These are phyloP conservation scores for Nanger granti DNA, from an alignment of 2,113 vertebrate genomes.

Conservation along the genomic window DNA sequence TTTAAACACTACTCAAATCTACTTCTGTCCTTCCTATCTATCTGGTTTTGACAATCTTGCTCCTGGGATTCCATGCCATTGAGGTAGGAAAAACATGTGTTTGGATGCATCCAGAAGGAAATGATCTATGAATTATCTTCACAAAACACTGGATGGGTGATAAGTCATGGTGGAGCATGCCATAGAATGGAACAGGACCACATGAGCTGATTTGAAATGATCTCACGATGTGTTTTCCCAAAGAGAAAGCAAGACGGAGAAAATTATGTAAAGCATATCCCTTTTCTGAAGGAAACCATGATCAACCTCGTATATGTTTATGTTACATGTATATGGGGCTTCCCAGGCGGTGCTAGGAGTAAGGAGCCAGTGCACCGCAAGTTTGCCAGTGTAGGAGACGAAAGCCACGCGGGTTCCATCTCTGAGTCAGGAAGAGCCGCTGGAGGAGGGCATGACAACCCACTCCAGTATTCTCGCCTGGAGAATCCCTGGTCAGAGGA, in stretches of 20 bases:
- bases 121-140: background rate
- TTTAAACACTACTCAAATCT: background rate
- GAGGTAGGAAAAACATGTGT: background rate
- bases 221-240: background rate
- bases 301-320: background rate
- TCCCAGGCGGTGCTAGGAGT: background rate
- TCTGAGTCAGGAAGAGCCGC: background rate
- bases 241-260: background rate
- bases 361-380: background rate
- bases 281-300: background rate
- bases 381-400: background rate
- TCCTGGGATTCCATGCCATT: background rate
- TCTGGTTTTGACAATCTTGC: background rate
- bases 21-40: background rate
- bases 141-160: background rate
- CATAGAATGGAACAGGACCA: background rate
- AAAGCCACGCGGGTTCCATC: accelerated
- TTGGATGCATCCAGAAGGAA: background rate
- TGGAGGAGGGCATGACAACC: background rate
- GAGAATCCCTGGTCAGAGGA: background rate
- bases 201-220: background rate
- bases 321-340: background rate
- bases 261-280: background rate
- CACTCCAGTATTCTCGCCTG: background rate
- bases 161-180: background rate